A percentile compares a stretch with the other conserved stretches of the same genome.
Evolutionary conservation across 2,888 invertebrate genomes (phyloP).

Genomic region (Muscina levida): DNA sequence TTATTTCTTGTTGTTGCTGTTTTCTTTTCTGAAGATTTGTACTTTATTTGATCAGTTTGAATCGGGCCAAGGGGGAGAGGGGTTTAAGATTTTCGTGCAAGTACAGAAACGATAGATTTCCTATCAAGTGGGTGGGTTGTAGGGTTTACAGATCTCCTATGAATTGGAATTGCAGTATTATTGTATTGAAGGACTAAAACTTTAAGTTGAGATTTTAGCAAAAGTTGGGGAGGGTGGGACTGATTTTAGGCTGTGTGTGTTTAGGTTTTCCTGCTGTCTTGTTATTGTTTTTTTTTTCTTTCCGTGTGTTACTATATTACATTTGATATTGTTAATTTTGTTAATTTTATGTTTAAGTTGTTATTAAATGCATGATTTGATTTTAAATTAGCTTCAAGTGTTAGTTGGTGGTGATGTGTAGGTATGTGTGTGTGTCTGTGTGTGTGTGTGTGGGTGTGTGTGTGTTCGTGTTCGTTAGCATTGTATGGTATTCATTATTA

Average conservation of each 20-base stretch:
- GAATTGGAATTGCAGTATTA: not conserved
- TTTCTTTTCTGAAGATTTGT: slow-evolving; percentile 72
- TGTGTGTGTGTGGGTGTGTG: not conserved
- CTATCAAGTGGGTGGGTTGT: not conserved
- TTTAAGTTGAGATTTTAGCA: too few species aligned
- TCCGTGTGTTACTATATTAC: slow-evolving; percentile 17
- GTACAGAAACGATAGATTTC: slow-evolving; percentile 68
- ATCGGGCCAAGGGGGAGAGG: slow-evolving; percentile 69
- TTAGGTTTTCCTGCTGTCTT: not conserved
- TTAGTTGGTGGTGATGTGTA: not conserved
- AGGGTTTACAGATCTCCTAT: not conserved
- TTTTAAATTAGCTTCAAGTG: too few species aligned
- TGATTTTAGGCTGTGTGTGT: not conserved
- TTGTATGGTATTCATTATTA: not conserved
- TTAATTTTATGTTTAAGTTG: not conserved
- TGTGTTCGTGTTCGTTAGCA: too few species aligned
- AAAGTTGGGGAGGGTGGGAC: too few species aligned
- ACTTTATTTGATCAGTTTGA: slow-evolving; percentile 73
- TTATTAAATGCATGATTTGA: not conserved
- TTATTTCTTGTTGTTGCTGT: slow-evolving; percentile 8
- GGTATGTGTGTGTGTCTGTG: not conserved
- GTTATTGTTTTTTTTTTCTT: not conserved
- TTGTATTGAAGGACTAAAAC: too few species aligned
- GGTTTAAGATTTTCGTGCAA: slow-evolving; percentile 68
- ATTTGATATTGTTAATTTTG: slow-evolving; percentile 13